A percentile compares a stretch with the other conserved stretches of the same genome.
Conservation (phyloP, 2,797 vertebrate species). For the Poeciliopsis gracilis region DNA sequence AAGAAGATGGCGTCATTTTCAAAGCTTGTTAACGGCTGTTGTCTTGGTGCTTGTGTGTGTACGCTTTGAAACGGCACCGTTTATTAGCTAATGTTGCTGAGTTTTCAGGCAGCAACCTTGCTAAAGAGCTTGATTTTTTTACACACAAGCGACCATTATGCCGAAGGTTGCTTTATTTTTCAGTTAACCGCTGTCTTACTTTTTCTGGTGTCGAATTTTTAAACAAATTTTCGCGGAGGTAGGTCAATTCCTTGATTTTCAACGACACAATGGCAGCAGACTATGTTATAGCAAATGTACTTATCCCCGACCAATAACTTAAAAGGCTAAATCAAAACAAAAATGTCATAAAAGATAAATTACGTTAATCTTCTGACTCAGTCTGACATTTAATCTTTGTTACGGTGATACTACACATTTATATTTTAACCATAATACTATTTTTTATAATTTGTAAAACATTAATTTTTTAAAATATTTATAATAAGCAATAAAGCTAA, state of each 20-base stretch:
- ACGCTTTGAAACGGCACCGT: slow-evolving; percentile 11
- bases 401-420: neutral
- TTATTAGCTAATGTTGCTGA: neutral
- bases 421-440: neutral
- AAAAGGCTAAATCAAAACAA: neutral
- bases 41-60: slow-evolving; percentile 32
- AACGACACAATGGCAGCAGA: neutral
- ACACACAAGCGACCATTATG: neutral
- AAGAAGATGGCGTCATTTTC: slow-evolving; percentile 68
- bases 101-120: neutral
- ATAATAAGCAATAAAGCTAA: neutral
- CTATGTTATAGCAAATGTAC: neutral
- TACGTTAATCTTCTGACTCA: neutral
- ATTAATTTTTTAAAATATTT: neutral
- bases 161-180: neutral
- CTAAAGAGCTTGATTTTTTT: neutral
- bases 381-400: neutral
- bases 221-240: neutral
- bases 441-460: neutral
- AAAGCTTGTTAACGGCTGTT: slow-evolving; percentile 67
- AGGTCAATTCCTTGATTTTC: neutral
- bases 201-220: neutral
- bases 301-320: neutral
- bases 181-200: neutral
- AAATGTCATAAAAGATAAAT: neutral